Evolutionary conservation across 1,140 invertebrate species (phyloP).

Genomic region (Macrobrachium rosenbergii): DNA sequence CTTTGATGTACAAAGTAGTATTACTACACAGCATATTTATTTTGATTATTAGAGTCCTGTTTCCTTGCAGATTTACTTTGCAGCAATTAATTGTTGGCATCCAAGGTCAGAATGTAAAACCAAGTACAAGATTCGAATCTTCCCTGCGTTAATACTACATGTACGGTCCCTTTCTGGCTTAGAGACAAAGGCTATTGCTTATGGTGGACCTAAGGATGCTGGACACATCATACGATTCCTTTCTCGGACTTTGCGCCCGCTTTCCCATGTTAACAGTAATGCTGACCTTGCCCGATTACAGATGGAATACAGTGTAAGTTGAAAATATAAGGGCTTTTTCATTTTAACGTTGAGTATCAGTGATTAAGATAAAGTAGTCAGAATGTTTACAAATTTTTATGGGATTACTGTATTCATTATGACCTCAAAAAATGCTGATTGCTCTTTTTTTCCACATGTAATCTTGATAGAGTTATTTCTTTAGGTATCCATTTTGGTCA

Average conservation of each 20-base stretch:
- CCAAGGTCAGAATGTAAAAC: constrained; percentile 43
- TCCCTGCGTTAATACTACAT: constrained; percentile 40
- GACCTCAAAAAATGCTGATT: background rate
- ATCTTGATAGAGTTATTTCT: no score
- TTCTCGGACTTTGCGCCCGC: constrained; percentile 23
- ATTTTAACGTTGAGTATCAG: background rate
- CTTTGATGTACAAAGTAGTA: no score
- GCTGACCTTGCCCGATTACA: constrained; percentile 48
- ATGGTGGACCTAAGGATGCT: constrained; percentile 33
- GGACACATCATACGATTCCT: constrained; percentile 48
- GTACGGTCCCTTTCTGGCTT: constrained; percentile 32
- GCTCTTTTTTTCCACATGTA: no score
- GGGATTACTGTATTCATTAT: background rate
- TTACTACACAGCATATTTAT: no score
- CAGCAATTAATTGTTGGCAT: constrained; percentile 56
- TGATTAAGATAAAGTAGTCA: background rate
- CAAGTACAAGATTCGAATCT: constrained; percentile 49
- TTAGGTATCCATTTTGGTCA: no score
- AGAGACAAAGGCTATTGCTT: constrained; percentile 48
- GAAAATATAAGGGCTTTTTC: background rate
- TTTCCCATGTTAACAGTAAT: constrained; percentile 38
- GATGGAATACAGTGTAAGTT: constrained; percentile 48
- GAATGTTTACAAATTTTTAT: background rate
- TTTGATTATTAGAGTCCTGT: no score
- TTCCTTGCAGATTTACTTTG: constrained; percentile 47